Evolutionary conservation across 2,113 vertebrate species (phyloP).

Genomic region (Sarotherodon lohbergeri): DNA sequence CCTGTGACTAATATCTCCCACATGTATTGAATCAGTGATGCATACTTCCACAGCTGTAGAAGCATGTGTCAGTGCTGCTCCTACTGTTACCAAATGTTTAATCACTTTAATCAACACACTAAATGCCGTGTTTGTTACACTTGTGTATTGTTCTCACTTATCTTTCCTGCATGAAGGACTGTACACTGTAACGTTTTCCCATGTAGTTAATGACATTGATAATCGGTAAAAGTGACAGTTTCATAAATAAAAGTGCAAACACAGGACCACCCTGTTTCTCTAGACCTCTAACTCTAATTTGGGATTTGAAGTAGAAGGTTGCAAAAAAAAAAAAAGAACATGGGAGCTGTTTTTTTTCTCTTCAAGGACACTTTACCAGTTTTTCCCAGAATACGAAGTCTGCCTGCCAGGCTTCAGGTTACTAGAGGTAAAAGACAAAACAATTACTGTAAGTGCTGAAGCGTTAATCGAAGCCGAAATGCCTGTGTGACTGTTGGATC

Average conservation of each 20-base stretch:
- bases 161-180: neutral
- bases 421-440: slow-evolving; percentile 23
- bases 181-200: neutral
- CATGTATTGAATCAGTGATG: slow-evolving; percentile 5
- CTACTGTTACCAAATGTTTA: neutral
- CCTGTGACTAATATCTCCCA: slow-evolving; percentile 53
- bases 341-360: neutral
- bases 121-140: neutral
- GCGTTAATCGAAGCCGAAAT: neutral
- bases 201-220: neutral
- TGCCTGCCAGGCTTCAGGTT: neutral
- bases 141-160: too few species aligned
- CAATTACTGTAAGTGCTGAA: neutral
- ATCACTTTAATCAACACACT: neutral
- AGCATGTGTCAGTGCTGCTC: neutral
- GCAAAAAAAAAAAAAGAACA: neutral
- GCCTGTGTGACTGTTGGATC: neutral
- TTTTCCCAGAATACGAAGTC: neutral
- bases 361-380: neutral
- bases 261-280: neutral
- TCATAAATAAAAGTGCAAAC: neutral
- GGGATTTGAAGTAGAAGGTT: neutral
- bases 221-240: neutral
- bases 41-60: neutral
- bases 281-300: neutral